These are phyloP conservation scores for Kryptolebias ocellatus DNA, from an alignment of 2,797 vertebrate genomes.

Conservation along the genomic window DNA sequence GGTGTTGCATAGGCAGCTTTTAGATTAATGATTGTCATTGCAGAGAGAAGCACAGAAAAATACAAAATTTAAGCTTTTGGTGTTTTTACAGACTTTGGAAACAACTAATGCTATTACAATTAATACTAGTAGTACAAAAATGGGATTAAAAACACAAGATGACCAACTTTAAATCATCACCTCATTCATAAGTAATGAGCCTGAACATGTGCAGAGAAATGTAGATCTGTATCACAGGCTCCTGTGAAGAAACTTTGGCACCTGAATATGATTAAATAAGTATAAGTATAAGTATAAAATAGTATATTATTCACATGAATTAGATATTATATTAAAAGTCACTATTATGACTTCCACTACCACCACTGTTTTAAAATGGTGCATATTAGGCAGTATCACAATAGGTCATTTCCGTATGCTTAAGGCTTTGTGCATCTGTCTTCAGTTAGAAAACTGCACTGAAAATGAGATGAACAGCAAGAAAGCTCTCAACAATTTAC, in stretches of 20 bases:
- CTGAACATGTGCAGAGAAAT: slow-evolving; percentile 10
- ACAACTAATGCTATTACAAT: background rate
- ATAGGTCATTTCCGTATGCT: slow-evolving; percentile 37
- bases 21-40: slow-evolving; percentile 44
- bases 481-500: slow-evolving; percentile 16
- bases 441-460: slow-evolving; percentile 44
- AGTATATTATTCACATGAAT: slow-evolving; percentile 65
- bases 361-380: slow-evolving; percentile 61
- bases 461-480: slow-evolving; percentile 69
- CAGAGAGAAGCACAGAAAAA: slow-evolving; percentile 23
- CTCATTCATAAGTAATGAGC: slow-evolving; percentile 26
- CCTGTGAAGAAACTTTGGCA: slow-evolving; percentile 48
- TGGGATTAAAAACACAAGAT: background rate
- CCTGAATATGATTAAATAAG: slow-evolving; percentile 48
- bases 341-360: slow-evolving; percentile 41
- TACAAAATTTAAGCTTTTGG: slow-evolving; percentile 35
- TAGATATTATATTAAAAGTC: slow-evolving; percentile 48
- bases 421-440: slow-evolving; percentile 58
- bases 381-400: slow-evolving; percentile 61
- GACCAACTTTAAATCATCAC: slow-evolving; percentile 5
- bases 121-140: background rate
- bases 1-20: slow-evolving; percentile 49
- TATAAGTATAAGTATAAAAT: slow-evolving; percentile 62
- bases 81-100: slow-evolving; percentile 14
- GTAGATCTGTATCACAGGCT: slow-evolving; percentile 10